Evolutionary conservation across 2,888 invertebrate species (phyloP).

Genomic region (Protophormia terraenovae): DNA sequence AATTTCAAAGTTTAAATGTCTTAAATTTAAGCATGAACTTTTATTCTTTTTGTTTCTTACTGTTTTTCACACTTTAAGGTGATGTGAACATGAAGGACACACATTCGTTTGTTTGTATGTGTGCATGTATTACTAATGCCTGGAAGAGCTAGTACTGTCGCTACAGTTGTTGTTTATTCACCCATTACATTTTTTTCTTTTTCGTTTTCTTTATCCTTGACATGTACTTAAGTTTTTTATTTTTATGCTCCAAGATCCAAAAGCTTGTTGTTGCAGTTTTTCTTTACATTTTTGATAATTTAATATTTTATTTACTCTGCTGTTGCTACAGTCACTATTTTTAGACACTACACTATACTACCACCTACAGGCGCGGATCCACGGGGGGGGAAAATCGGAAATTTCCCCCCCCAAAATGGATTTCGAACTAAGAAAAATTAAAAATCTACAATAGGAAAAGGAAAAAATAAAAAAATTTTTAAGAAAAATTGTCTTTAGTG

Average conservation of each 20-base stretch:
- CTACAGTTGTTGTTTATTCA: slow-evolving; percentile 58
- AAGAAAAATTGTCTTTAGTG: too few species aligned
- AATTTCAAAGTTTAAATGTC: slow-evolving; percentile 15
- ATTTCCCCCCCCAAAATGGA: too few species aligned
- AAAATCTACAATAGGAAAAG: too few species aligned
- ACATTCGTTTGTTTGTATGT: neutral
- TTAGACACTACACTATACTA: too few species aligned
- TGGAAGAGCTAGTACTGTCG: slow-evolving; percentile 22
- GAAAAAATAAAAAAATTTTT: too few species aligned
- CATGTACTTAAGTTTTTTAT: slow-evolving; percentile 59
- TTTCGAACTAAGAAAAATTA: too few species aligned
- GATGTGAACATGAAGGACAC: neutral
- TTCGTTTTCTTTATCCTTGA: slow-evolving; percentile 57
- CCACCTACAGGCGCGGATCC: too few species aligned
- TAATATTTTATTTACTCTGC: slow-evolving; percentile 41
- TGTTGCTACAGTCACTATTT: neutral
- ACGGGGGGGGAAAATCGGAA: too few species aligned
- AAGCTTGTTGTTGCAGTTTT: slow-evolving; percentile 37
- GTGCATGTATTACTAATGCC: slow-evolving; percentile 18
- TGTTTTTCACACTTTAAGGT: slow-evolving; percentile 44
- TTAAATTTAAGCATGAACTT: slow-evolving; percentile 25
- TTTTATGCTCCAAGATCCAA: slow-evolving; percentile 45
- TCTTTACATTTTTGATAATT: slow-evolving; percentile 58
- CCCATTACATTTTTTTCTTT: slow-evolving; percentile 40
- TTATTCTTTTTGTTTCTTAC: neutral